These are phyloP conservation scores for Tubulanus polymorphus DNA, from an alignment of 2,888 invertebrate species.

Conservation along the genomic window DNA sequence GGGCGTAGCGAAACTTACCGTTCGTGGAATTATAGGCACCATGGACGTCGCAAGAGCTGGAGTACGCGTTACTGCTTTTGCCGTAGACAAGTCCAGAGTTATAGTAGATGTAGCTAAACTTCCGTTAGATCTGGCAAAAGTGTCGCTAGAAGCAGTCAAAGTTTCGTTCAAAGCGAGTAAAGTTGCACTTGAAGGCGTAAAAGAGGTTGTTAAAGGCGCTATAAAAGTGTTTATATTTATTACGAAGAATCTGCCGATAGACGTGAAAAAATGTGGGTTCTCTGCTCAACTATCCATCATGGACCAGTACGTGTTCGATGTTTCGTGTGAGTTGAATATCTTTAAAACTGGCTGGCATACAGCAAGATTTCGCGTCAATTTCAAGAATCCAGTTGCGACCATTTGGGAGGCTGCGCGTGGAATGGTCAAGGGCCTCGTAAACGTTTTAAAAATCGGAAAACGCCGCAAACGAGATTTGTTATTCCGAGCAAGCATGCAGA, in stretches of 20 bases:
- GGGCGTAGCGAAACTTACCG: slow-evolving; percentile 1
- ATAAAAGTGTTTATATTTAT: not conserved
- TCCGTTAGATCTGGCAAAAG: not conserved
- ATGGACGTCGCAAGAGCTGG: slow-evolving; percentile 1
- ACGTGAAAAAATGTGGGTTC: slow-evolving; percentile 10
- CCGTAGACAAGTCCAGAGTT: slow-evolving; percentile 1
- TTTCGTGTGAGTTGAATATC: slow-evolving; percentile 4
- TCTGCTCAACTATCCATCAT: not conserved
- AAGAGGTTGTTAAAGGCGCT: slow-evolving; percentile 2
- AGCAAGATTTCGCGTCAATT: not conserved
- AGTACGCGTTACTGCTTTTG: not conserved
- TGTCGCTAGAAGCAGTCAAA: not conserved
- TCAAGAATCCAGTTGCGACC: slow-evolving; percentile 1
- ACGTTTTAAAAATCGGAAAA: too few species aligned
- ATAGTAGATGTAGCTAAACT: slow-evolving; percentile 1
- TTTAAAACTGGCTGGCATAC: not conserved
- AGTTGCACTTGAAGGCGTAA: not conserved
- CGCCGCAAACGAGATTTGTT: too few species aligned
- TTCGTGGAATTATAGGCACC: not conserved
- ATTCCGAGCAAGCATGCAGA: too few species aligned
- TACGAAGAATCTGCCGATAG: slow-evolving; percentile 4
- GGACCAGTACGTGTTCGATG: slow-evolving; percentile 4
- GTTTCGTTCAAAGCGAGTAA: not conserved
- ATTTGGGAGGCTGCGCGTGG: slow-evolving; percentile 5
- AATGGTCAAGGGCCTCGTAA: slow-evolving; percentile 16